phyloP scores from a whole-genome alignment of 2,797 vertebrate species.

The Phrynocephalus vlangalii region DNA sequence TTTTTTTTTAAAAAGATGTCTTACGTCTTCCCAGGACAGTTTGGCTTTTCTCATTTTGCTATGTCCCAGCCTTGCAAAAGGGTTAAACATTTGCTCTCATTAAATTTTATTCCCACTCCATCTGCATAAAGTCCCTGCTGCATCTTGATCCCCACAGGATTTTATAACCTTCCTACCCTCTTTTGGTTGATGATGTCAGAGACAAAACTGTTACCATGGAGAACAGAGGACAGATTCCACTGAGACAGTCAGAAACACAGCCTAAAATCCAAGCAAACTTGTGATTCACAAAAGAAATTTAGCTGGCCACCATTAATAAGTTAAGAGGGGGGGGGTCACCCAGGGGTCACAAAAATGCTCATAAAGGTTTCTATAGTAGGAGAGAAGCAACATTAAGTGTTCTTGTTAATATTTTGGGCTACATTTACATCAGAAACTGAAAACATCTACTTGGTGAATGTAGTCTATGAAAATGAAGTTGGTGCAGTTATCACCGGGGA shows the following conservation, averaged over 20 bases:
- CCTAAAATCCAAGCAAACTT: conserved; percentile 59
- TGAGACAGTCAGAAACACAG: conserved; percentile 65
- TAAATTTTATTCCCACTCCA: conserved; percentile 45
- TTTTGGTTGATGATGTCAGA: conserved; percentile 72
- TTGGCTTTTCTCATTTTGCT: conserved; percentile 19
- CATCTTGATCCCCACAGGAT: conserved; percentile 50
- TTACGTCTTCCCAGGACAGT: neutral
- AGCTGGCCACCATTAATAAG: conserved; percentile 44
- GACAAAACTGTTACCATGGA: conserved; percentile 71
- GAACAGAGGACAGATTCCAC: conserved; percentile 61
- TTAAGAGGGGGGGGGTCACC: conserved; percentile 46
- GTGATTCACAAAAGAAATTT: conserved; percentile 65
- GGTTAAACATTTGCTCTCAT: conserved; percentile 40
- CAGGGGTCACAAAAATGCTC: conserved; percentile 26
- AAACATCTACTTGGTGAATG: conserved; percentile 58
- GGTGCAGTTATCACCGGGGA: conserved; percentile 48
- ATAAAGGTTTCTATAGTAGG: conserved; percentile 48
- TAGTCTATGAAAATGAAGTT: conserved; percentile 48
- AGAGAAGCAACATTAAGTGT: conserved; percentile 54
- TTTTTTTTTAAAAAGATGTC: neutral
- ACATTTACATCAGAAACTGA: conserved; percentile 53
- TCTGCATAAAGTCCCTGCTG: conserved; percentile 29
- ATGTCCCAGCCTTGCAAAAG: neutral
- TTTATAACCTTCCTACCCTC: conserved; percentile 69
- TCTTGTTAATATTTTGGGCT: conserved; percentile 38